phyloP scores from a whole-genome alignment of 2,797 vertebrate species.

The Argya squamiceps region DNA sequence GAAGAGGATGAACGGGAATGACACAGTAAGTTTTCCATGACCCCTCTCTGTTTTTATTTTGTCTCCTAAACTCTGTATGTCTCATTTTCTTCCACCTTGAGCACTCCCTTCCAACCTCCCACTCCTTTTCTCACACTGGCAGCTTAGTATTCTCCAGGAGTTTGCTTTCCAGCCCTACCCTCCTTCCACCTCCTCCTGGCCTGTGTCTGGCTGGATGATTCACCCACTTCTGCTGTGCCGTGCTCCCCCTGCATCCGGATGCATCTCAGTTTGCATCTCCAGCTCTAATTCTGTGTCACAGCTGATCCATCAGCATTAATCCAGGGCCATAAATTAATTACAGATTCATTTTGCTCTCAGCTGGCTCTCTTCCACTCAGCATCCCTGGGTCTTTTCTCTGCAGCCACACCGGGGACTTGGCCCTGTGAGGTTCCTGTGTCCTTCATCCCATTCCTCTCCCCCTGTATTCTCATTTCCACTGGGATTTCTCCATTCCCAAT shows the following conservation, averaged over 20 bases:
- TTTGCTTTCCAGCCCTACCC: neutral
- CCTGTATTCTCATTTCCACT: neutral
- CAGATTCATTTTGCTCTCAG: neutral
- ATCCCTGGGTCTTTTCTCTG: neutral
- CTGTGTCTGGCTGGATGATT: neutral
- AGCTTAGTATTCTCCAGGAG: neutral
- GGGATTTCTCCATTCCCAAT: neutral
- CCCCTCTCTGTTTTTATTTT: neutral
- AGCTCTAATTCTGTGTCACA: neutral
- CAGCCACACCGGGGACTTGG: fast-evolving
- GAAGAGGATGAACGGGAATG: neutral
- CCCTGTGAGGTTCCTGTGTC: neutral
- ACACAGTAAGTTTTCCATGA: neutral
- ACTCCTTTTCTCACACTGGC: neutral
- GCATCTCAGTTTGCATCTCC: neutral
- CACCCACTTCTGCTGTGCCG: neutral
- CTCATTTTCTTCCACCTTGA: neutral
- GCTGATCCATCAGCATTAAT: neutral
- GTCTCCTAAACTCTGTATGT: neutral
- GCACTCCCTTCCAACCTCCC: neutral
- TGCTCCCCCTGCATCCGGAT: neutral
- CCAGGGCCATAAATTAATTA: neutral
- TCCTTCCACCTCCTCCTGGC: neutral
- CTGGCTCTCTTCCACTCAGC: neutral
- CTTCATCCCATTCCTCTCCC: neutral